phyloP scores from a whole-genome alignment of 2,113 vertebrate species.

The Pachycephala philippinensis region DNA sequence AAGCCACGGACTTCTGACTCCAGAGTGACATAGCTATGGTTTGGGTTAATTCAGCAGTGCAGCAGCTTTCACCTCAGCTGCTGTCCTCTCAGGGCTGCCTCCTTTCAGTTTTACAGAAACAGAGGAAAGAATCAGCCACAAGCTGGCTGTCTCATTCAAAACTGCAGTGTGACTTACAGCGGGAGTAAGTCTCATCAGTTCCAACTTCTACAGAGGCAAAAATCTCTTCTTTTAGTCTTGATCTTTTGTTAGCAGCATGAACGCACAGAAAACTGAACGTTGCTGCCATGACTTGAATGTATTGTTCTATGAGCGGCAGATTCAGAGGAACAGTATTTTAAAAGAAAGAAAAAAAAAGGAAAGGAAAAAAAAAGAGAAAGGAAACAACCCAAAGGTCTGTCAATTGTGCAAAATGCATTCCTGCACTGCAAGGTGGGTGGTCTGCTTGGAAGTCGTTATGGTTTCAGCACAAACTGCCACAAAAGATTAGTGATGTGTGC shows the following conservation, averaged over 20 bases:
- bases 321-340: slow-evolving; percentile 20
- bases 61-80: not conserved
- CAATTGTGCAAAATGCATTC: slow-evolving; percentile 65
- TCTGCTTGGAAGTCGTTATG: slow-evolving; percentile 39
- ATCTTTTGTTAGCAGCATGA: not conserved
- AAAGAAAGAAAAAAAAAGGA: not conserved
- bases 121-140: not conserved
- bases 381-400: slow-evolving; percentile 50
- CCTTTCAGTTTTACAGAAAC: not conserved
- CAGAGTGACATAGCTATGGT: not conserved
- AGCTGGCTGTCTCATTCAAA: slow-evolving; percentile 2
- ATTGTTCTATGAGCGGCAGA: slow-evolving; percentile 66
- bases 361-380: not conserved
- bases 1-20: not conserved
- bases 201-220: not conserved
- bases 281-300: slow-evolving; percentile 29
- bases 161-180: not conserved
- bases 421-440: slow-evolving; percentile 71
- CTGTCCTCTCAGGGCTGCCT: not conserved
- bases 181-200: not conserved
- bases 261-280: slow-evolving; percentile 17
- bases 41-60: not conserved
- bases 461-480: slow-evolving; percentile 48
- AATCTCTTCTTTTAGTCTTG: not conserved
- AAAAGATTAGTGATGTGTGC: slow-evolving; percentile 34